Base-by-base conservation (phyloP, 2,797 vertebrate species). In the Urocyon cinereoargenteus region DNA sequence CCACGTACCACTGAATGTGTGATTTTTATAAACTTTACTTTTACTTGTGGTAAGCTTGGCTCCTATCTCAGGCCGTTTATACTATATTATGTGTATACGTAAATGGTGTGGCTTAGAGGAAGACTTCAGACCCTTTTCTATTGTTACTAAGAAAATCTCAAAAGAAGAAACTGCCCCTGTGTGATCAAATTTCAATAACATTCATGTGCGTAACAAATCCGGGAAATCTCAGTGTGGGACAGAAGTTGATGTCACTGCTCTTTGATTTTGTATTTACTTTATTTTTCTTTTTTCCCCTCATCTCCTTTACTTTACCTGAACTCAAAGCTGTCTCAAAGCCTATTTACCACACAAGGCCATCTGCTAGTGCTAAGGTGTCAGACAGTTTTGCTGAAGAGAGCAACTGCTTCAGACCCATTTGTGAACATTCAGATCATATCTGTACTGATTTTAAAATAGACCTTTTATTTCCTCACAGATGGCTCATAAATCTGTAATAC, bases 401-500 rank as follows among this genome's bases (percentile, higher is more conserved):
- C 61, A 96, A 62, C 57, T 86, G n/a, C 14, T 70, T 95, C 59
- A 84, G 53, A 93, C 16, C n/a, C n/a, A 73, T 78, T 95, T 92
- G 31, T 84, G 72, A 91, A 64, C 16, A 40, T 62, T 78, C 40
- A 64, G 68, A 90, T 68, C 82, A 59, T 36, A 84, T 51, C 73
- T 70, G 40, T n/a, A 55, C 45, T 86, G 19, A 59, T 91, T 95
- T 96, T 97, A 93, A 90, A 51, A 96, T 83, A 95, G 78, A 70
- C 78, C 22, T 45, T 82, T 96, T 95, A 66, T 68, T 91, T 95
- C 64, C 85, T 94, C 72, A 89, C 57, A 96, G 89, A 92, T 96
- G 90, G 91, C 55, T 94, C 75, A 89, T 64, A 82, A 93, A 86
- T 93, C 62, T 97, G 75, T 79, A 77, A 83, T 91, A 81, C 22